Evolutionary conservation across 92 coral and sea anemone species (phyloP), one percentile per base, ranked within the genome.

Genomic region (Parazoanthus swiftii): DNA sequence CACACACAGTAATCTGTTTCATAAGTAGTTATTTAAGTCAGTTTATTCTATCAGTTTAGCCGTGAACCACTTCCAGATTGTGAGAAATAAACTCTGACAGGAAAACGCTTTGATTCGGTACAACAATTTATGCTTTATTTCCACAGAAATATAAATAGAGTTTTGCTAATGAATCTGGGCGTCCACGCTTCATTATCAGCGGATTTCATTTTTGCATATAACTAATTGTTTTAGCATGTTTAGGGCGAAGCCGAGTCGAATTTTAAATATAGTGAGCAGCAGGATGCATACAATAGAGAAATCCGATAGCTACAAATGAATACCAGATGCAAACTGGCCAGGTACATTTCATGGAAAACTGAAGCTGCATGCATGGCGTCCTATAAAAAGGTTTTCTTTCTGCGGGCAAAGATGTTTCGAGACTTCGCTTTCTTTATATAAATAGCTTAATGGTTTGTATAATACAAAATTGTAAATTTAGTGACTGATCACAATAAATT

Each of bases 181-280:
- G 66, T 50, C 46, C 38, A 79, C 70, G 83, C 70, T 79, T 35
- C 83, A 51, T 51, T 79, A 79, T 79, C 70, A 79, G 25, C 66
- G 66, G 83, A 38, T 75, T 75, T 75, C 26, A n/a, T 58, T 48
- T 51, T n/a, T 50, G 78, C 14, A 3, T n/a, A 23, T 14, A 11
- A 51, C 83, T 48, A 51, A 21, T 79, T 26, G 66, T 51, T 79
- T 79, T 79, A 33, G 42, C 83, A 79, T 79, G 66, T 79, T 11
- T 37, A 10, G 79, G 43, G 26, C 39, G 46, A 75, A 38, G 33
- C 2, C 48, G 39, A 74, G 48, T 15, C 2, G 48, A 35, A 29
- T 29, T 36, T 74, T 25, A 74, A 5, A 63, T 16, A 15, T 35
- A 10, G 38, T 75, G 79, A 75, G 33, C 50, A 38, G 79, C 46